Base-by-base conservation (phyloP, 2,113 vertebrate genomes). In the Antechinus flavipes region DNA sequence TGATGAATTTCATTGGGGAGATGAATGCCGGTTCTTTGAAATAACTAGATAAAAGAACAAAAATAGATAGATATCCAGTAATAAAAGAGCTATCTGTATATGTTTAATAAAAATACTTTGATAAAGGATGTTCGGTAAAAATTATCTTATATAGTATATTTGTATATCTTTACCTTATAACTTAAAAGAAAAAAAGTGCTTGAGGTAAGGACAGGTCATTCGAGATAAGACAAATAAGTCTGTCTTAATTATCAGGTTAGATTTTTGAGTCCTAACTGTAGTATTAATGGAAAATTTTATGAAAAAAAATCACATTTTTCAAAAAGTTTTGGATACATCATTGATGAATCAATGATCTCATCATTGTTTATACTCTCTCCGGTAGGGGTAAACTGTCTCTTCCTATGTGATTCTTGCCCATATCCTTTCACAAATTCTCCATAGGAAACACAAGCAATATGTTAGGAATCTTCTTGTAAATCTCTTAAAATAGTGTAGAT, bases 151-250 rank as follows among this genome's bases (percentile, higher is more conserved):
- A 9, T 1, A 61, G 89, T 23, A 91, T 56, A 22, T 90, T 93
- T 96, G 90, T 30, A 12, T 76, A 90, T 93, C 53, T 12, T 94
- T 6, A 47, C 54, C 8, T 56, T 76, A 9, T 42, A 92, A 84
- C 50, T 76, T 23, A n/a, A 93, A 97, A 95, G 58, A 93, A 97
- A 95, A 90, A n/a, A 46, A 91, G 76, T 22, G 94, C 54, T 93
- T 94, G 61, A 94, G 54, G 89, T 25, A 94, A 11, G n/a, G 68
- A 42, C 56, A 58, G 25, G 26, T 56, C 89, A 30, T 10, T 95
- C 47, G 90, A 52, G 90, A 58, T 91, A 93, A 95, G 46, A 3
- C 47, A 89, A 92, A 93, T 49, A 52, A 54, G 7, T 24, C 92
- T 50, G 35, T 4, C 22, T 58, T 26, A 52, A 7, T 91, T 30